Evolutionary conservation across 2,888 invertebrate species (phyloP).

Genomic region (Troides oblongomaculatus): DNA sequence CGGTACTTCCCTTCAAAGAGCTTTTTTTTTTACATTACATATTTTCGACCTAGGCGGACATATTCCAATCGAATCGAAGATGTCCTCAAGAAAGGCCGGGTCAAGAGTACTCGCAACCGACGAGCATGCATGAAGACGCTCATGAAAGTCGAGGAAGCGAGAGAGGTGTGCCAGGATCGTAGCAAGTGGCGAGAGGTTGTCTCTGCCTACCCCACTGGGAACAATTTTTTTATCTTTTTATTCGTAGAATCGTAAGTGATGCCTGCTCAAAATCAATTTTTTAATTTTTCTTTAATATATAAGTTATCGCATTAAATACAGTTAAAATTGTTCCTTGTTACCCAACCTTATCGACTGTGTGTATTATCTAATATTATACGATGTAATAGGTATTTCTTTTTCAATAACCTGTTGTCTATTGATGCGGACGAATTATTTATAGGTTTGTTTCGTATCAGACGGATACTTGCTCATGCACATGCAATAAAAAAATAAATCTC

Average conservation of each 20-base stretch:
- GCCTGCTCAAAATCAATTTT: background rate
- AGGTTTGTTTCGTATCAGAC: slow-evolving; percentile 62
- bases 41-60: no score
- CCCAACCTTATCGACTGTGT: background rate
- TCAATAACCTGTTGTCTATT: slow-evolving; percentile 56
- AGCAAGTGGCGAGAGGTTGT: no score
- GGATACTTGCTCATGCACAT: slow-evolving; percentile 58
- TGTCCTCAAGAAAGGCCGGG: no score
- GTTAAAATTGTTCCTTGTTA: background rate
- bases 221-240: no score
- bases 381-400: slow-evolving; percentile 40
- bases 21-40: background rate
- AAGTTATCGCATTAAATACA: background rate
- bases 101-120: no score
- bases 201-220: no score
- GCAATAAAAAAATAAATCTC: slow-evolving; percentile 58
- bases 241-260: no score
- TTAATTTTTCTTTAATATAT: no score
- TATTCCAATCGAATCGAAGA: no score
- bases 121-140: no score
- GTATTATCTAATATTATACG: slow-evolving; percentile 7
- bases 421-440: slow-evolving; percentile 63
- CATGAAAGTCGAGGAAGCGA: no score
- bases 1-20: slow-evolving; percentile 27
- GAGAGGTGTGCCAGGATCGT: no score